phyloP scores from a whole-genome alignment of 2,888 invertebrate species.

The Mamestra brassicae region DNA sequence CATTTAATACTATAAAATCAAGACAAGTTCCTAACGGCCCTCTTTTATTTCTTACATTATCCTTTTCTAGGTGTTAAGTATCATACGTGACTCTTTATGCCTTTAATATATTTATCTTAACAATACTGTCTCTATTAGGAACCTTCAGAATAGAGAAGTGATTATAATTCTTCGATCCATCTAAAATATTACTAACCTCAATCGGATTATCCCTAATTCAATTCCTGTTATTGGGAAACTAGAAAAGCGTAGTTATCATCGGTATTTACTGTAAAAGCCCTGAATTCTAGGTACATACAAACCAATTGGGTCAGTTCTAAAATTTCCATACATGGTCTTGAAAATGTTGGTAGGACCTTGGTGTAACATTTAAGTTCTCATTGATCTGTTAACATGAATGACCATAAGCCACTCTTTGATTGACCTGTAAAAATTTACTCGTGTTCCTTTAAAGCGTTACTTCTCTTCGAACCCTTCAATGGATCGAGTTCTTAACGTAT shows the following conservation, averaged over 20 bases:
- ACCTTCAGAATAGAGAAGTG: background rate
- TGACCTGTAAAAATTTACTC: background rate
- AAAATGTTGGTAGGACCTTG: constrained; percentile 3
- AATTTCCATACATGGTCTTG: too few relatives aligned
- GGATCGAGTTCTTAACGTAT: background rate
- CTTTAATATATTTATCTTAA: background rate
- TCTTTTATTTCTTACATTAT: background rate
- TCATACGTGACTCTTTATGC: background rate
- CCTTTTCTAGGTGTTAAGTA: background rate
- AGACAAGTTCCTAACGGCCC: background rate
- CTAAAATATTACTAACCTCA: constrained; percentile 17
- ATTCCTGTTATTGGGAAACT: background rate
- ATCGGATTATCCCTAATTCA: constrained; percentile 16
- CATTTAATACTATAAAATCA: background rate
- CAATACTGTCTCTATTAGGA: too few relatives aligned
- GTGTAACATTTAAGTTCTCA: background rate
- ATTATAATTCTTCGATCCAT: background rate
- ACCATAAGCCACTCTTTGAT: background rate
- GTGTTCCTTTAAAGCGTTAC: background rate
- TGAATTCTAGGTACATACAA: background rate
- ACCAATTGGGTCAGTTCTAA: too few relatives aligned
- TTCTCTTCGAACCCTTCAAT: background rate
- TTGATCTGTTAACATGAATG: background rate
- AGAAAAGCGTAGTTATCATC: background rate
- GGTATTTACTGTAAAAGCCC: background rate